Evolutionary conservation across 1,140 invertebrate species (phyloP).

Genomic region (Penaeus japonicus): DNA sequence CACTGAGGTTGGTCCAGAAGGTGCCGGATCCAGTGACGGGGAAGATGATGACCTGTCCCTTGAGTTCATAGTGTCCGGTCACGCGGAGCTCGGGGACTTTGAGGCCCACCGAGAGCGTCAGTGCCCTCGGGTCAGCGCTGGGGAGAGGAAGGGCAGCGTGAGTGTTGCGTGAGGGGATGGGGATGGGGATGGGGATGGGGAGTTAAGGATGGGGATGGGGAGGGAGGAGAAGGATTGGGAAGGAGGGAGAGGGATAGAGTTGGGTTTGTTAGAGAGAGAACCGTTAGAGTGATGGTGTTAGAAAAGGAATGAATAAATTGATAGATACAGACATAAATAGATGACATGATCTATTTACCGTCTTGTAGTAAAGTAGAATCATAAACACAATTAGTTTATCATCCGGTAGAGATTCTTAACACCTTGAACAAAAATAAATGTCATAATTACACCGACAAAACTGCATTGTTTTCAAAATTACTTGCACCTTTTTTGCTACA

Average conservation of each 20-base stretch:
- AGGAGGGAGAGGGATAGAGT: background rate
- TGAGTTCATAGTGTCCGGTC: conserved; percentile 12
- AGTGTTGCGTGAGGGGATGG: background rate
- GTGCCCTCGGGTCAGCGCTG: conserved; percentile 22
- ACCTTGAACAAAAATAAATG: too few relatives aligned
- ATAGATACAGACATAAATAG: too few relatives aligned
- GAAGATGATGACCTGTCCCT: conserved; percentile 23
- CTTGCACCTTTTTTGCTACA: too few relatives aligned
- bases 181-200: background rate
- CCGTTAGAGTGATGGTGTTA: background rate
- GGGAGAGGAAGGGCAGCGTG: background rate
- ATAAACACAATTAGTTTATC: too few relatives aligned
- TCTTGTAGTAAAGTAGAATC: too few relatives aligned
- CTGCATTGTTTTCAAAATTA: too few relatives aligned
- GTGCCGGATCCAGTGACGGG: background rate
- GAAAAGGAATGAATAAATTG: too few relatives aligned
- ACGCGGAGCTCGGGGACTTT: conserved; percentile 2
- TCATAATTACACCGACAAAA: too few relatives aligned
- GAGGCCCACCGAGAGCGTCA: conserved; percentile 8
- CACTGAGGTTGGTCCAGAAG: conserved; percentile 35
- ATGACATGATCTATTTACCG: too few relatives aligned
- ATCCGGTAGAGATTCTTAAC: too few relatives aligned
- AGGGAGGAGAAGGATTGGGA: background rate
- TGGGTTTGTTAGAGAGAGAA: too few relatives aligned
- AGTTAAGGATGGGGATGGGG: background rate